Base-by-base conservation (phyloP, 2,888 invertebrate species). In the Troides oblongomaculatus region DNA sequence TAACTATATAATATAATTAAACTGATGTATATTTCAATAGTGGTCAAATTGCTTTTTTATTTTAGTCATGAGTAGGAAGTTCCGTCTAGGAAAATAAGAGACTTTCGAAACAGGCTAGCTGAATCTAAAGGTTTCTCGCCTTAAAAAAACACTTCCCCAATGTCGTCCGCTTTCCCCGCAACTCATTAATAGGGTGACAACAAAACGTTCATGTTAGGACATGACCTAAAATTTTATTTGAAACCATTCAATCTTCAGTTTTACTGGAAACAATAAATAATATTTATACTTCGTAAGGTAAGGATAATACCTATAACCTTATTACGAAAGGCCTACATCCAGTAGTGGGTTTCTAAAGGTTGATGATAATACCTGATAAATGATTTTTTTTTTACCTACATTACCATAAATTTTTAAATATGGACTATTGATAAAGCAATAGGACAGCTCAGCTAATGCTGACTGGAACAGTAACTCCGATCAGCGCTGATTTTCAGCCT, bases 131-230 rank as follows among this genome's bases (percentile, higher is more conserved):
- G 70, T 63, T 70, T 70, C 63, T 63, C 66, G 70, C 56, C 66
- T 70, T 64, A 66, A 70, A 65, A 70, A 65, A 66, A 64, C 66
- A 70, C 70, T 70, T 64, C 63, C 66, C 59, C 63, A 66, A 70
- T 70, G 70, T 63, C 70, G 66, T 62, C 66, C 63, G 59, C 70
- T 70, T 70, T 70, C 70, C 56, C 66, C 53, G 17, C 53, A 36
- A 30, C 61, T n/a, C 53, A 18, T 10, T 18, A 62, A 59, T 2
- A 12, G 46, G 70, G 50, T 66, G 23, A 59, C 70, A 25, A 50
- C 25, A 43, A 23, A 39, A 56, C 56, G 18, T 17, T 21, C 36
- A 53, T n/a, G 12, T 5, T 6, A 21, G 23, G 21, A 62, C 46
- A n/a, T 43, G 6, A 21, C 6, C 46, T 36, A 10, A 46, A 62